Evolutionary conservation across 1,140 invertebrate genomes (phyloP), one percentile per base, ranked within the genome.

Genomic region (Sminthurides bifidus): DNA sequence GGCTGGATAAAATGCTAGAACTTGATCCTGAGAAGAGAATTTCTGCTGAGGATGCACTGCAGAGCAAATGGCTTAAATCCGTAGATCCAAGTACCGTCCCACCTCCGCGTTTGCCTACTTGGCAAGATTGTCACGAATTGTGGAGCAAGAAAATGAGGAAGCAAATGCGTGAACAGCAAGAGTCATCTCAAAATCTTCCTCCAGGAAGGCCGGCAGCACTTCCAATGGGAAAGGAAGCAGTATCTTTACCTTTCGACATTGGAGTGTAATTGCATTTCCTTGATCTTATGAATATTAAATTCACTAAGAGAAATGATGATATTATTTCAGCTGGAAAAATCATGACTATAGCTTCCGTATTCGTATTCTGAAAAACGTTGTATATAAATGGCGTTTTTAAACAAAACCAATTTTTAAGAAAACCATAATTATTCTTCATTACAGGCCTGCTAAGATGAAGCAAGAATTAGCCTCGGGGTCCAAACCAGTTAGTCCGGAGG

Each of bases 41-140:
- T 56, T 92, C 91, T 0, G 92, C 94, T 6, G 87, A 92, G 41
- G 86, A 94, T 67, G 93, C 95, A 3, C 77, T 99, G 0, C 85
- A 90, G 68, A 89, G 87, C 61, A 75, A 81, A n/a, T 99, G 94
- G 94, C 73, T 99, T 1, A 88, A 83, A 71, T 85, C 88, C 71
- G 81, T 97, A 33, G 80, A 90, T 66, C 88, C 90, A 17, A 84
- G 88, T 66, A 80, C 82, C 71, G 86, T 88, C 81, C 77, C 81
- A 40, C 80, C 79, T 17, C 84, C 85, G 12, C 78, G 85, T 66
- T 70, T 97, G 58, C 95, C 95, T 1, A 87, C 82, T 26, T 90
- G 90, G 81, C 94, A 98, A 76, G 95, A 98, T 74, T 98, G 95
- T 72, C 95, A 98, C 74, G 95, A 99, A 73, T 76, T 99, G 66